Evolutionary conservation across 2,113 vertebrate species (phyloP), one percentile per base, ranked within the genome.

Genomic region (Lagopus muta): DNA sequence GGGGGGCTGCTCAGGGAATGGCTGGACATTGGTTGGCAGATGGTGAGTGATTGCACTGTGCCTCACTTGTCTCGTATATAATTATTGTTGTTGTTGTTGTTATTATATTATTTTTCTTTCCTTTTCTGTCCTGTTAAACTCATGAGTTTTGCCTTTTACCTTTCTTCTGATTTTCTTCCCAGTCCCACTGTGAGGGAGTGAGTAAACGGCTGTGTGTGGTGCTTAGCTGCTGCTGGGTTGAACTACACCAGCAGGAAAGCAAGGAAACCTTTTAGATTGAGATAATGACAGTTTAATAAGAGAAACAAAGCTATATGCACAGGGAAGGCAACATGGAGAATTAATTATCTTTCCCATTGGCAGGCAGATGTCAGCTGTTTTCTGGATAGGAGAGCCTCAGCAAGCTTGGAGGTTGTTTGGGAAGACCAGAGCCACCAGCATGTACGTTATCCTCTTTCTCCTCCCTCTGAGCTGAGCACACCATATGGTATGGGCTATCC

Each of bases 401-500:
- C 40, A 83, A 2, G 0, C 2, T 8, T 1, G 38, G 14, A 17
- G 1, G 1, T 21, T 18, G 55, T 34, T 61, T 66, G 32, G 21
- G 52, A 90, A 54, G 10, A 45, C 2, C 32, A 38, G 16, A 2
- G 1, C 21, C 32, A 20, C 36, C 18, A 54, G 13, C 4, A 7
- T 61, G 14, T 42, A 27, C 1, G 1, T 24, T 15, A 12, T 27
- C 14, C 8, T 9, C 8, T 40, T 73, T n/a, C 8, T 45, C 14
- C 28, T 50, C 25, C 28, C n/a, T 60, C 70, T 3, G 4, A 67
- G 61, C 22, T 74, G 25, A 22, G 17, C 24, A 7, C 1, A 2
- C 40, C 10, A 1, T 30, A 0, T 1, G 0, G 0, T 27, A 24
- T 6, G 42, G 5, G 47, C 42, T 17, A 10, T 5, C 8, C 42